phyloP scores from a whole-genome alignment of 2,888 invertebrate genomes.

The Nudaria mundana region DNA sequence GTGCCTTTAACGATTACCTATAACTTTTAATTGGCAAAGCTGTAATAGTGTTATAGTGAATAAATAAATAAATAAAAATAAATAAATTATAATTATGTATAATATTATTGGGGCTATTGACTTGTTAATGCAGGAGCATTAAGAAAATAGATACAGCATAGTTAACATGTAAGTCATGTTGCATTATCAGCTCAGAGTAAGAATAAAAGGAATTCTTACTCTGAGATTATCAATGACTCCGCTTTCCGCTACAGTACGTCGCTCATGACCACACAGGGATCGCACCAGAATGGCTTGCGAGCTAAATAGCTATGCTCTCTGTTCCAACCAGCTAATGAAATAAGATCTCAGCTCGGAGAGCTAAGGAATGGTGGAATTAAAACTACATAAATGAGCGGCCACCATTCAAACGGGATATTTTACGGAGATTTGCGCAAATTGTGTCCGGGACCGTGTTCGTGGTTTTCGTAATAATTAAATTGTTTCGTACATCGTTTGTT shows the following conservation, averaged over 20 bases:
- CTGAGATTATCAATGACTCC: too few relatives aligned
- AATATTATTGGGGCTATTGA: too few relatives aligned
- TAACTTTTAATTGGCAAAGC: too few relatives aligned
- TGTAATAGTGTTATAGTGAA: too few relatives aligned
- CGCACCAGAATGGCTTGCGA: slow-evolving; percentile 44
- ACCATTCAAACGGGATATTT: slow-evolving; percentile 61
- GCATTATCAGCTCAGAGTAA: too few relatives aligned
- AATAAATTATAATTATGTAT: too few relatives aligned
- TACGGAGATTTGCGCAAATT: slow-evolving; percentile 30
- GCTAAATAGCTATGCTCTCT: slow-evolving; percentile 69
- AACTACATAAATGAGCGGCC: slow-evolving; percentile 77
- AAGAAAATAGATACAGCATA: too few relatives aligned
- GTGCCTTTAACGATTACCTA: too few relatives aligned
- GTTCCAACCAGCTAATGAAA: slow-evolving; percentile 77
- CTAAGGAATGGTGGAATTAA: slow-evolving; percentile 80
- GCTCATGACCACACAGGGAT: slow-evolving; percentile 14
- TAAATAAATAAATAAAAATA: too few relatives aligned
- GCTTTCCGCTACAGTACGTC: slow-evolving; percentile 1
- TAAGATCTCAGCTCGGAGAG: slow-evolving; percentile 71
- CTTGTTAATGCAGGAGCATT: too few relatives aligned
- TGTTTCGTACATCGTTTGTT: slow-evolving; percentile 8
- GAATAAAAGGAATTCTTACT: too few relatives aligned
- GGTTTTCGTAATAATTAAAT: slow-evolving; percentile 8
- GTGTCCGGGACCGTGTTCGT: slow-evolving; percentile 16
- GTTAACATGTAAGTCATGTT: too few relatives aligned